A percentile compares a stretch with the other conserved stretches of the same genome.
Conservation (phyloP, 1,140 invertebrate species). For the Drosophila nigrodunni region DNA sequence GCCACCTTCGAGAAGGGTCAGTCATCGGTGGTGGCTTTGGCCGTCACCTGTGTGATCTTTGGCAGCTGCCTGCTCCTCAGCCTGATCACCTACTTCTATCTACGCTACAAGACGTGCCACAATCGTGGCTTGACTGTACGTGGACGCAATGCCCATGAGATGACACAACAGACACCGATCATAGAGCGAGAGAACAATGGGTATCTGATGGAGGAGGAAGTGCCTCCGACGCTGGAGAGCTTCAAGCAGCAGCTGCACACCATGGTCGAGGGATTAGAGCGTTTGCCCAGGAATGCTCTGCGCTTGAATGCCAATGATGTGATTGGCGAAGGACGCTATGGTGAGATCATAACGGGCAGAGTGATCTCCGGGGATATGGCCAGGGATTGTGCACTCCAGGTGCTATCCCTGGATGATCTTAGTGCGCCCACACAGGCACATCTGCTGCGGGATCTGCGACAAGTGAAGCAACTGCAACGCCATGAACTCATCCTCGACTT, state of each 20-base stretch:
- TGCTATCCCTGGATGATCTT: constrained; percentile 86
- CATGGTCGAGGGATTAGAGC: constrained; percentile 83
- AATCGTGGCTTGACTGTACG: constrained; percentile 79
- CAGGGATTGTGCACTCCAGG: constrained; percentile 75
- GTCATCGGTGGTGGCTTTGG: constrained; percentile 85
- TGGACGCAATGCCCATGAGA: constrained; percentile 87
- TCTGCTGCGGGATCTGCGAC: constrained; percentile 90
- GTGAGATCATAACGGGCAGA: constrained; percentile 89
- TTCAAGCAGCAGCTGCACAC: constrained; percentile 87
- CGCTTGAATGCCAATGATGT: constrained; percentile 88
- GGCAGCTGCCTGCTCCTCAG: constrained; percentile 87
- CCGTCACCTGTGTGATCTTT: constrained; percentile 87
- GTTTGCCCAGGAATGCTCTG: constrained; percentile 89
- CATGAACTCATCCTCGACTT: constrained; percentile 90
- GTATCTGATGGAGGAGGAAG: constrained; percentile 90
- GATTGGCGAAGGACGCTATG: constrained; percentile 91
- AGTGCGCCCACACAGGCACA: constrained; percentile 87
- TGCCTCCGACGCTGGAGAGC: constrained; percentile 86
- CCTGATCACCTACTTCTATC: constrained; percentile 87
- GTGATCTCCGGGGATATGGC: constrained; percentile 73
- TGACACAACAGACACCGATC: constrained; percentile 88
- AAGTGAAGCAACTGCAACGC: constrained; percentile 88
- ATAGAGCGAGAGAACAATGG: constrained; percentile 90
- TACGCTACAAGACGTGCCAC: constrained; percentile 86
- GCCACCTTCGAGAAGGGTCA: constrained; percentile 79